Percentiles rank a stretch among this genome's conserved stretches.
Evolutionary conservation across 2,113 vertebrate species (phyloP).

Genomic region (Promerops cafer): DNA sequence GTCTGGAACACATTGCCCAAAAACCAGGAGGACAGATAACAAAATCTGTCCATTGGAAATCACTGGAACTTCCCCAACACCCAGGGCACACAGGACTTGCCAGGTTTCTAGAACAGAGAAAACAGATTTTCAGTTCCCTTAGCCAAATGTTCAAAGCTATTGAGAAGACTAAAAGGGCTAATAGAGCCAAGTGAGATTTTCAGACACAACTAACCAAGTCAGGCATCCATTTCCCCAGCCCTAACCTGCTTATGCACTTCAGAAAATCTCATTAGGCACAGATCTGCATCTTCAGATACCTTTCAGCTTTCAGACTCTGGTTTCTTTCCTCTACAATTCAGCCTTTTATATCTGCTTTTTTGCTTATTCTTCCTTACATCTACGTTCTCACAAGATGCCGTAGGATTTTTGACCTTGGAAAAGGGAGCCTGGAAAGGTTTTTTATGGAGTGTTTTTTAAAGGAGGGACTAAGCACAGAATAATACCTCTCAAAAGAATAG

Average conservation of each 20-base stretch:
- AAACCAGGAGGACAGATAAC: background rate
- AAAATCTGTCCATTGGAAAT: background rate
- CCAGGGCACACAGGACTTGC: background rate
- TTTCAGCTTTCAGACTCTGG: background rate
- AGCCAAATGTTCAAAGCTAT: background rate
- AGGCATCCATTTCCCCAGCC: background rate
- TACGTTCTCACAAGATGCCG: background rate
- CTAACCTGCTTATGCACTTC: background rate
- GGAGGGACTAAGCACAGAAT: background rate
- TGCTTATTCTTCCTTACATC: background rate
- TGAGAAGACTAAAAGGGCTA: background rate
- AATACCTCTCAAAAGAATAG: background rate
- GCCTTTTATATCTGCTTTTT: background rate
- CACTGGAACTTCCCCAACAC: background rate
- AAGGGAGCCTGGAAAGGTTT: background rate
- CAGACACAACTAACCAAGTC: background rate
- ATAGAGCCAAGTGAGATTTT: background rate
- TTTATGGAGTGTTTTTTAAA: background rate
- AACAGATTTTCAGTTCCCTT: background rate
- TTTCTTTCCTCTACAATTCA: background rate
- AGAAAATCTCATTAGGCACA: background rate
- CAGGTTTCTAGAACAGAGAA: background rate
- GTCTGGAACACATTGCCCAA: background rate
- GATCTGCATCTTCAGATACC: background rate
- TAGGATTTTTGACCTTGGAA: background rate